phyloP scores from a whole-genome alignment of 2,113 vertebrate genomes.

The Alligator mississippiensis region DNA sequence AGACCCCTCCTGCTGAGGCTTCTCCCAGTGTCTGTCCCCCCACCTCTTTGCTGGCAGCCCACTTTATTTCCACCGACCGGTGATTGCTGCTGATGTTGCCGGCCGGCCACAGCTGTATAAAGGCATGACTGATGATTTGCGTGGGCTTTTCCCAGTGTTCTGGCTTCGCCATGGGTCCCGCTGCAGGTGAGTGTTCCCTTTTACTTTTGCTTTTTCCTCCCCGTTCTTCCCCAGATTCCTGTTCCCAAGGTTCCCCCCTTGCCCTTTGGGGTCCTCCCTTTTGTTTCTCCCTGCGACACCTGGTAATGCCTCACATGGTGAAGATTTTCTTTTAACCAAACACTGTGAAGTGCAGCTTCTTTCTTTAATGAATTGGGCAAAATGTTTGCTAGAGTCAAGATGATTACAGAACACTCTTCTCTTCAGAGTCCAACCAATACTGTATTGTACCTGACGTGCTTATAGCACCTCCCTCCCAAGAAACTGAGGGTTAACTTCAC shows the following conservation, averaged over 20 bases:
- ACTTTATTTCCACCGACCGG: too few species aligned
- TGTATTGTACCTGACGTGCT: not conserved
- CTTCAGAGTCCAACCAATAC: not conserved
- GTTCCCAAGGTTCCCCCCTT: not conserved
- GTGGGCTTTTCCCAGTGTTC: too few species aligned
- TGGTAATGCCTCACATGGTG: not conserved
- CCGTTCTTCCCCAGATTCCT: too few species aligned
- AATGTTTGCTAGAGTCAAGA: not conserved
- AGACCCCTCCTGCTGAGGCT: too few species aligned
- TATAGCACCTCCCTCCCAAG: not conserved
- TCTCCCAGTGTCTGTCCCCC: too few species aligned
- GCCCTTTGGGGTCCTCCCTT: fast-evolving
- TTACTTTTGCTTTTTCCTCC: too few species aligned
- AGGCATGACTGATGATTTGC: too few species aligned
- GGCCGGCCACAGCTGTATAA: too few species aligned
- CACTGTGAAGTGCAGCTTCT: not conserved
- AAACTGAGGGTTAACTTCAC: not conserved
- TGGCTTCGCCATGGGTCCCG: too few species aligned
- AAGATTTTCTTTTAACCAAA: not conserved
- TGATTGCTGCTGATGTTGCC: too few species aligned
- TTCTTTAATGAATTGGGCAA: not conserved
- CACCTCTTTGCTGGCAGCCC: too few species aligned
- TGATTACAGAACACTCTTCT: not conserved
- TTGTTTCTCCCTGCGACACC: fast-evolving
- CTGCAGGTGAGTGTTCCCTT: too few species aligned